Evolutionary conservation across 2,888 invertebrate species (phyloP).

Genomic region (Teleiodes luculella): DNA sequence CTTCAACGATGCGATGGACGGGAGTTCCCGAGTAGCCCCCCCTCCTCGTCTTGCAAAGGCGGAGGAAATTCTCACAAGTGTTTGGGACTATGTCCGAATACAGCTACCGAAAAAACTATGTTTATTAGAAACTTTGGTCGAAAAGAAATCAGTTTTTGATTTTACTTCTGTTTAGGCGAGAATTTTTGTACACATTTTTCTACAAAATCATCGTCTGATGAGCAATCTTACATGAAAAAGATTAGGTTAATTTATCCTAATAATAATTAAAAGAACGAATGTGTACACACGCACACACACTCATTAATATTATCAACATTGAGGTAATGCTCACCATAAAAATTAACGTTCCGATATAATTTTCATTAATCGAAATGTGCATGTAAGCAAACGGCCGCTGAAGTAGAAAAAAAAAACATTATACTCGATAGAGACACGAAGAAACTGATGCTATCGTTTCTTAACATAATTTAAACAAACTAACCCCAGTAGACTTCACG

Average conservation of each 20-base stretch:
- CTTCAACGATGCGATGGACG: slow-evolving; percentile 76
- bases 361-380: slow-evolving; percentile 49
- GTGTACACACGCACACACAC: too few species aligned
- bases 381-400: slow-evolving; percentile 63
- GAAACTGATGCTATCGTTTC: neutral
- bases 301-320: too few species aligned
- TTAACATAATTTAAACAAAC: neutral
- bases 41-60: slow-evolving; percentile 45
- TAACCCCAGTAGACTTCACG: neutral
- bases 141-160: too few species aligned
- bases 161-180: too few species aligned
- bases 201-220: too few species aligned
- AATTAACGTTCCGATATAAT: slow-evolving; percentile 55
- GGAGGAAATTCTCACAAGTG: slow-evolving; percentile 62
- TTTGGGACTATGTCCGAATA: slow-evolving; percentile 66
- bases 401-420: slow-evolving; percentile 29
- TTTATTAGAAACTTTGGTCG: neutral
- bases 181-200: too few species aligned
- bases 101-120: slow-evolving; percentile 40
- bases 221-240: too few species aligned
- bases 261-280: too few species aligned
- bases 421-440: neutral
- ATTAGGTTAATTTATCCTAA: too few species aligned
- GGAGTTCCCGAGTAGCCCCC: slow-evolving; percentile 56
- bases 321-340: slow-evolving; percentile 53